phyloP scores from a whole-genome alignment of 2,888 invertebrate species.

The Athalia rosae region DNA sequence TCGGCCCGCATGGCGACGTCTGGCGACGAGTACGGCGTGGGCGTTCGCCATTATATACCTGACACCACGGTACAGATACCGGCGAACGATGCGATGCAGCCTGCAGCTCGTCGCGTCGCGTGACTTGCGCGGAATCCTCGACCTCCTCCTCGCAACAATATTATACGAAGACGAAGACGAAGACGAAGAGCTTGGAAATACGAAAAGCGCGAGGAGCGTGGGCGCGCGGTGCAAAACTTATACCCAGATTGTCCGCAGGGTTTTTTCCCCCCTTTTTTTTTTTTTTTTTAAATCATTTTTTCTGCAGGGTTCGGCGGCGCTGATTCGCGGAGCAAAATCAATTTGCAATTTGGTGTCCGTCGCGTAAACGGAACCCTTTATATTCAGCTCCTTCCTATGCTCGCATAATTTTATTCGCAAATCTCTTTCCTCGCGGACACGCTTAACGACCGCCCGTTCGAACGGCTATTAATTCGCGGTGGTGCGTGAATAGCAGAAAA shows the following conservation, averaged over 20 bases:
- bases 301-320: not conserved
- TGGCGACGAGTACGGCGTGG: slow-evolving; percentile 51
- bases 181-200: not conserved
- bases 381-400: not conserved
- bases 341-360: slow-evolving; percentile 17
- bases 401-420: not conserved
- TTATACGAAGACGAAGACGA: slow-evolving; percentile 15
- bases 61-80: slow-evolving; percentile 56
- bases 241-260: no score
- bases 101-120: slow-evolving; percentile 46
- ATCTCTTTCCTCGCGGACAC: no score
- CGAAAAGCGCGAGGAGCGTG: not conserved
- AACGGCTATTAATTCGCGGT: no score
- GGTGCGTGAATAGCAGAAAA: not conserved
- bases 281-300: no score
- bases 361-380: slow-evolving; percentile 6
- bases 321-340: slow-evolving; percentile 14
- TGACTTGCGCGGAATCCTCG: slow-evolving; percentile 46
- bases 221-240: no score
- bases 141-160: slow-evolving; percentile 1
- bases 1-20: slow-evolving; percentile 6
- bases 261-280: not conserved
- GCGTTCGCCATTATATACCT: slow-evolving; percentile 61
- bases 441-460: slow-evolving; percentile 2
- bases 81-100: no score